Evolutionary conservation across 1,140 invertebrate genomes (phyloP).

Genomic region (Druon quercuslanigerum): DNA sequence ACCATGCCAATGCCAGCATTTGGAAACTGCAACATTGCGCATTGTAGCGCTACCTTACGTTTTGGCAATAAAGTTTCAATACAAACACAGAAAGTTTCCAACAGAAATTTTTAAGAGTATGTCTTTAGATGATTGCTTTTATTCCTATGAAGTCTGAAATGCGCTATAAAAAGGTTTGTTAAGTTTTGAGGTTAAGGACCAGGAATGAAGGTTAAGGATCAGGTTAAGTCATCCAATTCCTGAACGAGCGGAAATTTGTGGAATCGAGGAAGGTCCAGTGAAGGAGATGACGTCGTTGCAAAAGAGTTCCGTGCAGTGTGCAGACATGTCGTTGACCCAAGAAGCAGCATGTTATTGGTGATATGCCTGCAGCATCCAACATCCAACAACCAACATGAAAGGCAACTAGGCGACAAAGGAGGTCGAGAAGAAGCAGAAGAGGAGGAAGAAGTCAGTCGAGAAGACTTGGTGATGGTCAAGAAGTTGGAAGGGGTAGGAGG

Average conservation of each 20-base stretch:
- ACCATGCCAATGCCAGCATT: too few species aligned
- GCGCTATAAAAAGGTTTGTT: not conserved
- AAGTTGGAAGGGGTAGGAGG: slow-evolving; percentile 45
- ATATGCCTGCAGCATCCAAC: not conserved
- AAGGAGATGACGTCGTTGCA: not conserved
- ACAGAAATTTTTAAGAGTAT: too few species aligned
- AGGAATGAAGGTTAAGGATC: slow-evolving; percentile 18
- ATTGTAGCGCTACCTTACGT: too few species aligned
- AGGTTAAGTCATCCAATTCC: not conserved
- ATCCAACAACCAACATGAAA: not conserved
- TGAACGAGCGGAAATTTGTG: not conserved
- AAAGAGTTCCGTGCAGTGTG: slow-evolving; percentile 33
- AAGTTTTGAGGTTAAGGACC: slow-evolving; percentile 11
- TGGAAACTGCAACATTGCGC: too few species aligned
- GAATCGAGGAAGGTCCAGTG: not conserved
- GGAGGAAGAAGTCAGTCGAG: slow-evolving; percentile 54
- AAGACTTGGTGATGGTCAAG: slow-evolving; percentile 35
- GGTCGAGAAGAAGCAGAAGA: slow-evolving; percentile 49
- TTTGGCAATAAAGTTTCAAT: too few species aligned
- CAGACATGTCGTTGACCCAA: slow-evolving; percentile 64
- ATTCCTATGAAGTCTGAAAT: too few species aligned
- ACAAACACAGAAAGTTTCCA: too few species aligned
- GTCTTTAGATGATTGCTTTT: too few species aligned
- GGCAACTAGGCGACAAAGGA: slow-evolving; percentile 44
- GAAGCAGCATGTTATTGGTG: slow-evolving; percentile 58